phyloP scores from a whole-genome alignment of 2,888 invertebrate species.

The Sinelater perroti region DNA sequence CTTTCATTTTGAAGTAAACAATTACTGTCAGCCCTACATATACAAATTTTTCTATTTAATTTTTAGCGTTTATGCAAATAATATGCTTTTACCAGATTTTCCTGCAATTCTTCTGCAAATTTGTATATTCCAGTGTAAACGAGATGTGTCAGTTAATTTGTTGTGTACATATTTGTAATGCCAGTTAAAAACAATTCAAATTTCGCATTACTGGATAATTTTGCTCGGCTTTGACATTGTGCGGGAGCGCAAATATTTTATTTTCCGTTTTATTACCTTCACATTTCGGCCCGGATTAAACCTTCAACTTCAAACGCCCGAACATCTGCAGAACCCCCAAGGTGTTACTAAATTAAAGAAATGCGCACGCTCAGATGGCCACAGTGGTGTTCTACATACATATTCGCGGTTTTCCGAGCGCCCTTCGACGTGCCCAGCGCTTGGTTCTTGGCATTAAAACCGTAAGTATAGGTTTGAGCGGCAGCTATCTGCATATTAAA shows the following conservation, averaged over 20 bases:
- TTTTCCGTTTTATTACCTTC: neutral
- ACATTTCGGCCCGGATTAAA: constrained; percentile 6
- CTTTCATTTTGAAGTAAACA: too few species aligned
- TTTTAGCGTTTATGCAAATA: too few species aligned
- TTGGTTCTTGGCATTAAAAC: constrained; percentile 10
- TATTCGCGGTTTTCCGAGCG: neutral
- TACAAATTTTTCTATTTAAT: too few species aligned
- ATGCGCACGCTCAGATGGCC: constrained; percentile 7
- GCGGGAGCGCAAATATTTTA: neutral
- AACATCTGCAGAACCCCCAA: constrained; percentile 11
- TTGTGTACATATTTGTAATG: too few species aligned
- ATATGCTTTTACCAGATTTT: too few species aligned
- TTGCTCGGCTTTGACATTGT: too few species aligned
- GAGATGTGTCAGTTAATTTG: too few species aligned
- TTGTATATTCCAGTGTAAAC: too few species aligned
- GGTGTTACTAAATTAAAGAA: constrained; percentile 28
- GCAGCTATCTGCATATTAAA: constrained; percentile 15
- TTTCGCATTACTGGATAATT: too few species aligned
- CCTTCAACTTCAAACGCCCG: constrained; percentile 3
- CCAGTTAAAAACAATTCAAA: too few species aligned
- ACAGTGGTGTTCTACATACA: neutral
- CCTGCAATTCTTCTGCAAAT: too few species aligned
- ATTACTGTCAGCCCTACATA: too few species aligned
- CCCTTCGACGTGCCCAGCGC: neutral
- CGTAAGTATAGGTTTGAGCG: constrained; percentile 15